Percentiles rank a stretch among this genome's conserved stretches.
Evolutionary conservation across 2,113 vertebrate genomes (phyloP).

Genomic region (Megaceryle torquata): DNA sequence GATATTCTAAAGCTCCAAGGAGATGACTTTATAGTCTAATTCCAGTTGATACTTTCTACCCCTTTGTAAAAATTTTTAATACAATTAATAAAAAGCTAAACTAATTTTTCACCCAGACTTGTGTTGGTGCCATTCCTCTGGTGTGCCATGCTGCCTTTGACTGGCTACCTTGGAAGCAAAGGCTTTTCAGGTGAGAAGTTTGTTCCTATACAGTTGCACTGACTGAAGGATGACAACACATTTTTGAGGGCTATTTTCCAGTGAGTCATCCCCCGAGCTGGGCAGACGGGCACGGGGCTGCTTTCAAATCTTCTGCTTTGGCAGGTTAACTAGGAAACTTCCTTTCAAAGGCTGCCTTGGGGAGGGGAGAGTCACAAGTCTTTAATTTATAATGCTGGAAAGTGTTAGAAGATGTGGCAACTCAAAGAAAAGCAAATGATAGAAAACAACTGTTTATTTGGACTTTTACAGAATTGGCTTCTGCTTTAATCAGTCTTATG

Average conservation of each 20-base stretch:
- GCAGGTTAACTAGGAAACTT: constrained; percentile 18
- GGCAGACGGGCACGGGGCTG: not conserved
- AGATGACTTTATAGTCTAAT: not conserved
- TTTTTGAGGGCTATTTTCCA: constrained; percentile 49
- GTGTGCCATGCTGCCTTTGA: not conserved
- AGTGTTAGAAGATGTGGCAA: not conserved
- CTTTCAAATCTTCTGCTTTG: constrained; percentile 38
- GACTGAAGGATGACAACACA: constrained; percentile 2
- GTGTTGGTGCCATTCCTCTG: not conserved
- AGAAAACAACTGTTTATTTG: not conserved
- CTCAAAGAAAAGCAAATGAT: not conserved
- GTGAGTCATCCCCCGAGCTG: constrained; percentile 35
- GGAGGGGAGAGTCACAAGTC: not conserved
- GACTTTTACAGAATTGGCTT: not conserved
- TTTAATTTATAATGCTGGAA: not conserved
- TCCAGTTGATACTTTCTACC: not conserved
- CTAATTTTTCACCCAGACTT: not conserved
- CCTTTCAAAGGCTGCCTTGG: not conserved
- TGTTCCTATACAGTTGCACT: constrained; percentile 11
- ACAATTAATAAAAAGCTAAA: no score
- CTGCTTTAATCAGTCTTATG: not conserved
- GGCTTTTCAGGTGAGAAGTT: not conserved
- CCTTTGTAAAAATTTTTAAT: no score
- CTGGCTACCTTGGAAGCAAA: not conserved
- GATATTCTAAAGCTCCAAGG: not conserved